Base-by-base conservation (phyloP, 2,797 vertebrate species). In the Sarcophilus harrisii region DNA sequence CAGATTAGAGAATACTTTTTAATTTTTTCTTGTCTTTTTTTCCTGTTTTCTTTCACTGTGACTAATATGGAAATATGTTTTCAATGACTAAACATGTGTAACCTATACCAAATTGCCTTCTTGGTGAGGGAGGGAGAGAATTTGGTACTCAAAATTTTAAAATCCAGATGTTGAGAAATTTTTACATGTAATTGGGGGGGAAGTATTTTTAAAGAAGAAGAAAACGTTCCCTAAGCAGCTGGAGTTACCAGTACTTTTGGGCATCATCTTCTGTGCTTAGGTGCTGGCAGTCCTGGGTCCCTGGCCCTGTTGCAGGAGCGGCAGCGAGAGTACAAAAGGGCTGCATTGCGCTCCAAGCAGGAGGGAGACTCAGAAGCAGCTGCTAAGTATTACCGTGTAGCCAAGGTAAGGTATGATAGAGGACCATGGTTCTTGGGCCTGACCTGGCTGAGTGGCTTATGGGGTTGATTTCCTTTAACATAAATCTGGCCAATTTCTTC, bases 291-390 rank as follows among this genome's bases (percentile, higher is more conserved):
- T 91, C 38, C 97, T 4, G 89, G 90, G 49, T 73, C 96, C 16
- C 99, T 99, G 96, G 98, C 97, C 87, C 97, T 98, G 18, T 96
- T 99, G 90, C 97, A 99, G 97, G 98, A 97, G 96, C 99, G 99
- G 93, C 99, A 99, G 98, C 98, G 98, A 3, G 99, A 99, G 55
- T 99, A 99, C 93, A 99, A 99, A 95, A 95, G 99, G 93, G 99
- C 99, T 0, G 99, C 99, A 12, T 98, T 99, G 91, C 98, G 98
- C 0, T 98, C 99, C 97, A 99, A 99, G 96, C 99, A 99, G 96
- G 97, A 97, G 1, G 99, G 99, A 0, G 97, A 99, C 95, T 98
- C 98, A 0, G 98, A 99, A 11, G 92, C 96, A 9, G 99, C 99
- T 90, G 97, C 99, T 90, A 99, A 98, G 60, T 97, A 98, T 96